Evolutionary conservation across 2,888 invertebrate species (phyloP).

Genomic region (Megalurothrips usitatus): DNA sequence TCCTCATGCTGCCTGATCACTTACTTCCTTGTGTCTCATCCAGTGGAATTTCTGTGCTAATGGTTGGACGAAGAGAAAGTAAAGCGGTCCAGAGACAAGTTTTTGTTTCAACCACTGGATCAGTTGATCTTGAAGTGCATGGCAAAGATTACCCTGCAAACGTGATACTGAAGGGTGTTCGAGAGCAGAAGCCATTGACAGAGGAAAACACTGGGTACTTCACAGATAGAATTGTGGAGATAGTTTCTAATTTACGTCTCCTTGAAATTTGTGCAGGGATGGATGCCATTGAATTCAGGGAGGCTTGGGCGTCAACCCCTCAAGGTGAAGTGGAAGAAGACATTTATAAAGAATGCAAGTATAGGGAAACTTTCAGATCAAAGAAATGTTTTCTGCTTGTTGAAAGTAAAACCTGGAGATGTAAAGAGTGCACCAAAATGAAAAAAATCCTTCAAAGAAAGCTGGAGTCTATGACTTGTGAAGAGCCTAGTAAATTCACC

Average conservation of each 20-base stretch:
- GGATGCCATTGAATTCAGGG: no score
- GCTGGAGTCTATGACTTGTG: not conserved
- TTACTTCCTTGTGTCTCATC: not conserved
- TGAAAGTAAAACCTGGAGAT: not conserved
- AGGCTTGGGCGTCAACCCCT: not conserved
- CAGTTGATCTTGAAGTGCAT: not conserved
- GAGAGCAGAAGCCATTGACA: not conserved
- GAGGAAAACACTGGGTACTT: not conserved
- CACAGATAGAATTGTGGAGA: not conserved
- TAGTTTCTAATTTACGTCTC: not conserved
- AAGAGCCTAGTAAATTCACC: not conserved
- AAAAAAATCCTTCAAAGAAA: not conserved
- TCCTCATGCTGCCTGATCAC: not conserved
- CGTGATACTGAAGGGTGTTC: not conserved
- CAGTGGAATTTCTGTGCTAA: not conserved
- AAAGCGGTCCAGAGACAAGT: not conserved
- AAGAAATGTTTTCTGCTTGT: not conserved
- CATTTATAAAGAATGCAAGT: not conserved
- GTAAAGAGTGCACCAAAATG: not conserved
- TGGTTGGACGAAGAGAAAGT: not conserved
- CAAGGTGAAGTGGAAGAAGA: not conserved
- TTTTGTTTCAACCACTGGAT: not conserved
- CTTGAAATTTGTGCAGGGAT: not conserved
- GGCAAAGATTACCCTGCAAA: not conserved
- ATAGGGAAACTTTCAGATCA: not conserved